Base-by-base conservation (phyloP, 1,140 invertebrate genomes). In the Atta cephalotes region DNA sequence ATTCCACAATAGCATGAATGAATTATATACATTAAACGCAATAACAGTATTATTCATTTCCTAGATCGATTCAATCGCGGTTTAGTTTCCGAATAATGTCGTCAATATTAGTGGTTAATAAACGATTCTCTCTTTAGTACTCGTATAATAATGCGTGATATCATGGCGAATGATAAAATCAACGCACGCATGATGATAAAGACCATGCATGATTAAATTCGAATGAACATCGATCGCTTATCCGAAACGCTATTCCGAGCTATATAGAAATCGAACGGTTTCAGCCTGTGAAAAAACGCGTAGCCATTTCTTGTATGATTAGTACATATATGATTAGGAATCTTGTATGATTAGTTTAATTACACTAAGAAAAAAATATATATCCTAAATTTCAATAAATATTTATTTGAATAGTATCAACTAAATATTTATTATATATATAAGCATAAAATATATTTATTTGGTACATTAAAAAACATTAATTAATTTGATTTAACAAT, bases 191-290 rank as follows among this genome's bases (percentile, higher is more conserved):
- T 14, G 66, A 14, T 71, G 79, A 81, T 81, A 81, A 81, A 21
- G 58, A 53, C 6, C 16, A 71, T n/a, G 79, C 79, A 71, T 81
- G 79, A 28, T 25, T 56, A 81, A 71, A 81, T 81, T 58, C 35
- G 21, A 81, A 81, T 58, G 65, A 81, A 39, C 51, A n/a, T 1
- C 18, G 35, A 71, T 71, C 66, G 79, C 51, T 25, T 81, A 81
- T 81, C 79, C 18, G 6, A n/a, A 45, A 9, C 53, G 65, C 31
- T 68, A 53, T 49, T 80, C 5, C 25, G 60, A 25, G 74, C 31
- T 51, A 56, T 66, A 66, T 66, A 3, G 77, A 39, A 79, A 81
- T 28, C 12, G 9, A n/a, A 51, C 5, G 35, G n/a, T 80, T 80
- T 80, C 31, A 56, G 31, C 10, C n/a, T 16, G 12, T 25, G 10